Evolutionary conservation across 2,797 vertebrate species (phyloP).

Genomic region (Valencia hispanica): DNA sequence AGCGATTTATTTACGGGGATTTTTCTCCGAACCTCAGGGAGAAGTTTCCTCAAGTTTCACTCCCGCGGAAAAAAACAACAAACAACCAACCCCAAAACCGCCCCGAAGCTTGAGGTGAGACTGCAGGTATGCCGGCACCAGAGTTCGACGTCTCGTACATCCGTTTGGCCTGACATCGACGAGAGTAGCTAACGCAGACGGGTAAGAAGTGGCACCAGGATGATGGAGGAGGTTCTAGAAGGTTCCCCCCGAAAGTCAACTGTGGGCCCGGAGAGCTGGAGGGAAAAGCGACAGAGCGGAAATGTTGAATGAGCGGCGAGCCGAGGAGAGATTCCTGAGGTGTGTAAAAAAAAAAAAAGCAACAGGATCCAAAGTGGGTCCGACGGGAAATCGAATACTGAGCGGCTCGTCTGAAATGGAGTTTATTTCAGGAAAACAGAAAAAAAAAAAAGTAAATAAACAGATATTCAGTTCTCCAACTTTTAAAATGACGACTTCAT

Average conservation of each 20-base stretch:
- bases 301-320: not conserved
- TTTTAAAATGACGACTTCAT: constrained; percentile 53
- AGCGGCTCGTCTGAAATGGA: constrained; percentile 16
- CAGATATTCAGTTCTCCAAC: constrained; percentile 42
- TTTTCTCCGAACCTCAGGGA: constrained; percentile 2
- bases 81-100: too few species aligned
- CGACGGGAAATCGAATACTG: constrained; percentile 54
- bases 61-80: too few species aligned
- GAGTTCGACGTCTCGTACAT: constrained; percentile 73
- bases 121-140: constrained; percentile 75
- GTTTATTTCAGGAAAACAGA: constrained; percentile 17
- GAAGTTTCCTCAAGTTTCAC: constrained; percentile 18
- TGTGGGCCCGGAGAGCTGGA: not conserved
- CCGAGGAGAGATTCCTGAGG: constrained; percentile 88
- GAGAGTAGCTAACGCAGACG: constrained; percentile 59
- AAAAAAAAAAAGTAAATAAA: not conserved
- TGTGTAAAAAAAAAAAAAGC: constrained; percentile 78
- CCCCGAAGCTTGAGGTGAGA: constrained; percentile 75
- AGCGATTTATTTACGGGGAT: not conserved
- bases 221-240: constrained; percentile 46
- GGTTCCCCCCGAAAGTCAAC: not conserved
- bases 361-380: constrained; percentile 77
- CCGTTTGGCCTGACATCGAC: constrained; percentile 78
- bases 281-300: not conserved
- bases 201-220: constrained; percentile 80